Base-by-base conservation (phyloP, 1,140 invertebrate genomes). In the Tetramorium alpestre region DNA sequence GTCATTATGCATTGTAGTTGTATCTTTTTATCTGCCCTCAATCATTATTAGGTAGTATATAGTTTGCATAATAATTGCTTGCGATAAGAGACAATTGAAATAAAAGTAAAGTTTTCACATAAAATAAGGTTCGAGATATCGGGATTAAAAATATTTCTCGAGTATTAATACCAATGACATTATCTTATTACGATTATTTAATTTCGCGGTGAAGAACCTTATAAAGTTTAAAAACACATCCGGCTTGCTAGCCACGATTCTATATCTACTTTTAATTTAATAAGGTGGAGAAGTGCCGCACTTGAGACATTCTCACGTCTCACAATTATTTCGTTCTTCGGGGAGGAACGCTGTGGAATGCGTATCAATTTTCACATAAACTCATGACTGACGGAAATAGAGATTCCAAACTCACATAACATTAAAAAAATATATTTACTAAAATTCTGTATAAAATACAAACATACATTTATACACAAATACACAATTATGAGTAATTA, bases 351-450 rank as follows among this genome's bases (percentile, higher is more conserved):
- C 47, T 73, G 38, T 33, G 67, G 56, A 56, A 64, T 70, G 78
- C 86, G 86, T 87, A 67, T 87, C 78, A 75, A 73, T 84, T 87
- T 47, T 47, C 58, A 11, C 67, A 47, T 62, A 87, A 82, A 73
- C 64, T 69, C 76, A 16, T 16, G 67, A 80, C 56, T 62, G 38
- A 62, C 38, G 25, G 33, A 75, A 60, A 84, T 47, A 41, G 11
- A 73, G 41, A 82, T 73, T 73, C 51, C 51, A 47, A 41, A 8
- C 54, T 82, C 22, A 51, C n/a, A 49, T 60, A 13, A 47, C n/a
- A 13, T 49, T 51, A 28, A 22, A 60, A 73, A 7, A 47, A 8
- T 18, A 58, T n/a, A 47, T 33, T 72, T 72, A 13, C 28, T 18
- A 41, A 65, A 41, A 58, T 58, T 82, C 69, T 16, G 11, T 13